Evolutionary conservation across 2,888 invertebrate genomes (phyloP), one percentile per base, ranked within the genome.

Genomic region (Nymphalis c-album): DNA sequence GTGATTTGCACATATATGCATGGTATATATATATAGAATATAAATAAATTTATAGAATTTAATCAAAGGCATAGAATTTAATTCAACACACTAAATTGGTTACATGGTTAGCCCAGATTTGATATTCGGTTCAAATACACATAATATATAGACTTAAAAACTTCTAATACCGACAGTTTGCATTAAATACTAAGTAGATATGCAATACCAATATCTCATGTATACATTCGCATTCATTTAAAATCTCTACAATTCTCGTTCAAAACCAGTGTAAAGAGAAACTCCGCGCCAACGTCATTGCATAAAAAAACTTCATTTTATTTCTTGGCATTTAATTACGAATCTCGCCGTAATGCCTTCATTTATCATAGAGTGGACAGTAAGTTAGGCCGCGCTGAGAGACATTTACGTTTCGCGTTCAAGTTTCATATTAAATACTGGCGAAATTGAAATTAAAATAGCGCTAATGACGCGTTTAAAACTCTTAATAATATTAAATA

Each of bases 281-380:
- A 20, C 20, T 50, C 20, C 20, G 53, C 17, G 26, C 53, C 31
- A 55, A 55, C 26, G 53, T 31, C 53, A 55, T 26, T 55, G 31
- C 26, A 55, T 26, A 48, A 50, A 67, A 59, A 26, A 51, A n/a
- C 48, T 55, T 66, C 55, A 61, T 67, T 62, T 63, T 59, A 60
- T 60, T 51, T 58, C 51, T 22, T 50, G 51, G 50, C 62, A 63
- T 67, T 67, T 63, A 67, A 67, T 67, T 67, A 67, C 46, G 62
- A 67, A 35, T 35, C 61, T 63, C 62, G 45, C 31, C 31, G 46
- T 67, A 67, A 67, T 67, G 62, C 67, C 58, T 62, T 63, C 67
- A 67, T 67, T 67, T 63, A 67, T 67, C 67, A 67, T 67, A 67
- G 67, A 67, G 67, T 67, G 61, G 61, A 66, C 48, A 61, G 31